Base-by-base conservation (phyloP, 2,113 vertebrate species). In the Mustelus asterias region DNA sequence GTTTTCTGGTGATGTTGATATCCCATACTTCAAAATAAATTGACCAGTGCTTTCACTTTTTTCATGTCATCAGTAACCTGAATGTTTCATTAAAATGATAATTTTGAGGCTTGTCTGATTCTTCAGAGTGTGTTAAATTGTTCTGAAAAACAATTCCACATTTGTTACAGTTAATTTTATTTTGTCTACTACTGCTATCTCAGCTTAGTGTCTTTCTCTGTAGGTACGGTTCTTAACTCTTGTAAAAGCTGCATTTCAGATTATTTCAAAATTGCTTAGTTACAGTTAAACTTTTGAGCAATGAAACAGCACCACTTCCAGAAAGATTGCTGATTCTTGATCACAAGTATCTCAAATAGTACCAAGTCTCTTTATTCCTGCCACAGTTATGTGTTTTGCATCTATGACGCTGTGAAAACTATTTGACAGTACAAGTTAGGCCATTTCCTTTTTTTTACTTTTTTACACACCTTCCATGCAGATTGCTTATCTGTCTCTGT, bases 11-110 rank as follows among this genome's bases (percentile, higher is more conserved):
- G 69, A 95, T 90, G 26, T 60, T 90, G 54, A 60, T 90, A 54
- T 95, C 10, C 93, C 48, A 69, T 72, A 72, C 94, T 95, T 95
- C 65, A 94, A 69, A 94, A 72, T 72, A 70, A 95, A 95, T 95
- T 95, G 94, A 95, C 24, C 94, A 72, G 20, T 48, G 44, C 41
- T 70, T 95, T 95, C 69, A 95, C 69, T 95, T 44, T 22, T 94
- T 95, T 95, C 94, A 95, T 72, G 67, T 54, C 94, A 72, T 44
- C 67, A 72, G 37, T 95, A 72, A 44, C 67, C 94, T 76, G 69
- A 95, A 48, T 14, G 41, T 95, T 95, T 72, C 94, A 95, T 95
- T 95, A 95, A 95, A 95, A 95, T 95, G 67, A 72, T 95, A 95
- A 95, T 70, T 48, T 72, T 54, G 33, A 72, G 11, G 41, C 94